phyloP scores from a whole-genome alignment of 2,888 invertebrate species.

The Hirtodrosophila alboralis region DNA sequence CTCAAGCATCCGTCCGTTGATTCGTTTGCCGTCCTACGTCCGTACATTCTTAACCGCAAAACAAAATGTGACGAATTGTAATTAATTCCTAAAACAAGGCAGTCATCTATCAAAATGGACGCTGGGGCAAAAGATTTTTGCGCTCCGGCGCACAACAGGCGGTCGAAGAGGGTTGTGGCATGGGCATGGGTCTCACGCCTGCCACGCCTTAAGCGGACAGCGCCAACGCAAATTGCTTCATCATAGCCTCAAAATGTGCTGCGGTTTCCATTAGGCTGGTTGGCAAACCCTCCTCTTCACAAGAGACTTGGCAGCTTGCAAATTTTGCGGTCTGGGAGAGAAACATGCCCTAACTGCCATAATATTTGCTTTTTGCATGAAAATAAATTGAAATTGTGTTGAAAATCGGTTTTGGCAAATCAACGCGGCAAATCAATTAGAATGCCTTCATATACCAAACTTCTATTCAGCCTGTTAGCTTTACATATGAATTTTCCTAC shows the following conservation, averaged over 20 bases:
- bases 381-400: slow-evolving; percentile 74
- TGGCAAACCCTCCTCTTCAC: slow-evolving; percentile 9
- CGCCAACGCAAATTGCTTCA: slow-evolving; percentile 72
- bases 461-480: slow-evolving; percentile 18
- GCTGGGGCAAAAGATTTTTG: slow-evolving; percentile 70
- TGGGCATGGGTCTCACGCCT: slow-evolving; percentile 39
- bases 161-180: slow-evolving; percentile 6
- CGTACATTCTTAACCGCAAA: slow-evolving; percentile 63
- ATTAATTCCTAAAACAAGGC: slow-evolving; percentile 80
- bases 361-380: slow-evolving; percentile 70
- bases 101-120: slow-evolving; percentile 81
- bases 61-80: slow-evolving; percentile 81
- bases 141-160: slow-evolving; percentile 65
- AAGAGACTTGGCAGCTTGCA: slow-evolving; percentile 64
- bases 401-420: slow-evolving; percentile 61
- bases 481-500: slow-evolving; percentile 42
- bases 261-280: slow-evolving; percentile 75
- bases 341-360: slow-evolving; percentile 50
- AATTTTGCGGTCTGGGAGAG: slow-evolving; percentile 66
- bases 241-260: slow-evolving; percentile 76
- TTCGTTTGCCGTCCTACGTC: slow-evolving; percentile 14
- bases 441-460: slow-evolving; percentile 47
- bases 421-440: slow-evolving; percentile 76
- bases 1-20: slow-evolving; percentile 17
- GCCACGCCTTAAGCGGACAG: slow-evolving; percentile 62